Evolutionary conservation across 1,140 invertebrate species (phyloP), one percentile per base, ranked within the genome.

Genomic region (Anastrepha ludens): DNA sequence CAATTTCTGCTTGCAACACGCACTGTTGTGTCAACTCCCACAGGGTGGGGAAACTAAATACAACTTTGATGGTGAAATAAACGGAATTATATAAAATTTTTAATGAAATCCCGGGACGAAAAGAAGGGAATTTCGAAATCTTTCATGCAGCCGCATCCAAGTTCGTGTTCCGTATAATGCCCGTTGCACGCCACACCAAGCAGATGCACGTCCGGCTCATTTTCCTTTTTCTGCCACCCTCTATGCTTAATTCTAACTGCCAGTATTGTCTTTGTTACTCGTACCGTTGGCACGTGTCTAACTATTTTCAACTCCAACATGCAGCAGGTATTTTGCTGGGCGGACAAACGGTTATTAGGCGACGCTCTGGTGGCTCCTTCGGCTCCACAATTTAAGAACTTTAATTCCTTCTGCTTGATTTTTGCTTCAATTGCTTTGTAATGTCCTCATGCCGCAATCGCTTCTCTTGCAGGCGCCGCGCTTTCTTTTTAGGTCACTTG

Each of bases 401-500:
- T 8, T 74, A 74, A 74, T 44, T 74, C 3, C 39, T 44, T 47
- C 55, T 55, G n/a, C 74, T 55, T 81, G 6, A 20, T 55, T 81
- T 41, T 81, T 55, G 47, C 47, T 55, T n/a, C 44, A n/a, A 15
- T 11, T 44, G 15, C 44, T 55, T 20, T 55, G 8, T 20, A 39
- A 29, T 29, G 9, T n/a, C 11, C n/a, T 20, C 20, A 6, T 55
- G 20, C 11, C 55, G 74, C 47, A 20, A 13, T 50, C 41, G 3
- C n/a, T 41, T 81, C 7, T 0, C 39, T 7, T 74, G 13, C 6
- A 6, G 29, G n/a, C 29, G 29, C 2, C 15, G 20, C 50, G 55
- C 3, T 55, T 55, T 50, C 47, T 29, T 81, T 78, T 81, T 20
- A 81, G 74, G 74, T 81, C 74, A 81, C 74, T 55, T 55, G 47